Conservation (phyloP, 1,140 invertebrate species). For the Nephotettix cincticeps region DNA sequence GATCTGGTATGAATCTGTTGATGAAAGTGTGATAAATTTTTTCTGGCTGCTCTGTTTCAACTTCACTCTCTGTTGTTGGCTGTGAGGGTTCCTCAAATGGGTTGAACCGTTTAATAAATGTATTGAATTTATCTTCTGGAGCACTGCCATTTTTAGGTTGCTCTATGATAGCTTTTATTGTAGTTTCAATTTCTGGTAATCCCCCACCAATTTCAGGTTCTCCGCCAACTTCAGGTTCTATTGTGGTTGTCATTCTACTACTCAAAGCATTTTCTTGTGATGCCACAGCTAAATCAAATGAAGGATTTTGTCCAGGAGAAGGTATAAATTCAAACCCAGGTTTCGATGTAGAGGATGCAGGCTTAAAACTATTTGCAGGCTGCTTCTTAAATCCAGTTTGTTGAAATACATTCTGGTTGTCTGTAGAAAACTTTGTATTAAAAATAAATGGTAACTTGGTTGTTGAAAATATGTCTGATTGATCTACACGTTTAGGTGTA, state of each 20-base stretch:
- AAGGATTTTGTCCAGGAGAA: neutral
- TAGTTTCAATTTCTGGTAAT: neutral
- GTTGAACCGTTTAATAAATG: constrained; percentile 17
- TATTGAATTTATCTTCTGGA: neutral
- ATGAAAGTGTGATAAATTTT: constrained; percentile 3
- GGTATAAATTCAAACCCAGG: neutral
- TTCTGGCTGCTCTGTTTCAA: neutral
- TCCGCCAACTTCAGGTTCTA: neutral
- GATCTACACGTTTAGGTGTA: neutral
- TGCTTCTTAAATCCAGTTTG: neutral
- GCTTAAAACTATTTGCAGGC: neutral
- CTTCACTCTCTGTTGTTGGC: neutral
- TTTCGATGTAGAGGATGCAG: neutral
- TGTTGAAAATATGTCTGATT: neutral
- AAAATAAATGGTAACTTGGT: neutral
- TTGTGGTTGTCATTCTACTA: neutral
- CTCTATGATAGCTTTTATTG: neutral
- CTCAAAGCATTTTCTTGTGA: constrained; percentile 6
- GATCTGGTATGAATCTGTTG: neutral
- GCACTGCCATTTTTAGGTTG: neutral
- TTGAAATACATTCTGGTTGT: neutral
- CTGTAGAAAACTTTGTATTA: neutral
- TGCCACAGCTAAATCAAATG: neutral
- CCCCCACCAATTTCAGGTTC: neutral
- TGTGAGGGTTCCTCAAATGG: neutral